Conservation (phyloP, 2,797 vertebrate species). For the Lemur catta region DNA sequence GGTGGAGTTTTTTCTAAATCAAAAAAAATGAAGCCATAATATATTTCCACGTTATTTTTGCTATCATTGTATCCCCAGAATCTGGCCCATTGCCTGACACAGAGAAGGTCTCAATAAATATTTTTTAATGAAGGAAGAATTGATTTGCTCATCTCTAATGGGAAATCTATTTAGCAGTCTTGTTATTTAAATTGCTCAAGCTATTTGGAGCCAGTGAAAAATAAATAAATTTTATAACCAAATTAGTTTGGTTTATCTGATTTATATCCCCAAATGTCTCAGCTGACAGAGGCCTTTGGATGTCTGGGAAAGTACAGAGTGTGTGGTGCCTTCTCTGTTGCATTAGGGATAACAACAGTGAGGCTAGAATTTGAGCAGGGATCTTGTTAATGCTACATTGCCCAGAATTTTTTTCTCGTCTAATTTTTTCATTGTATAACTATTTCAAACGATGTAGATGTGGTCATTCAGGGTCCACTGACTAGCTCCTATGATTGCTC, state of each 20-base stretch:
- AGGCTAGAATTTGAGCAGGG: background rate
- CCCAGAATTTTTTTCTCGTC: background rate
- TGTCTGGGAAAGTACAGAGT: background rate
- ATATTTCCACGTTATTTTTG: slow-evolving; percentile 19
- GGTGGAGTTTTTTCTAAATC: background rate
- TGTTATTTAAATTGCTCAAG: background rate
- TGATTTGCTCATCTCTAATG: background rate
- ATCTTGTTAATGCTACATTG: background rate
- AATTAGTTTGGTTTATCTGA: background rate
- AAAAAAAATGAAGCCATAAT: background rate
- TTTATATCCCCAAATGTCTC: background rate
- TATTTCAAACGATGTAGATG: background rate
- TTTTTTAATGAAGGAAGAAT: slow-evolving; percentile 20
- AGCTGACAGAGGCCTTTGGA: background rate
- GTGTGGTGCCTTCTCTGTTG: background rate
- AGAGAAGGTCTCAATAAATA: background rate
- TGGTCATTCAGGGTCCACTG: background rate
- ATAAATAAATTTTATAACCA: background rate
- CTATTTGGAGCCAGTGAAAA: slow-evolving; percentile 2
- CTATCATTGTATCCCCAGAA: background rate
- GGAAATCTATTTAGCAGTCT: background rate
- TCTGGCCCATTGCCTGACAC: background rate
- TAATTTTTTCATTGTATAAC: background rate
- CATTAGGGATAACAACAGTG: background rate
- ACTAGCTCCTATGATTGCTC: background rate